phyloP scores from a whole-genome alignment of 2,797 vertebrate species.

The Picus viridis region DNA sequence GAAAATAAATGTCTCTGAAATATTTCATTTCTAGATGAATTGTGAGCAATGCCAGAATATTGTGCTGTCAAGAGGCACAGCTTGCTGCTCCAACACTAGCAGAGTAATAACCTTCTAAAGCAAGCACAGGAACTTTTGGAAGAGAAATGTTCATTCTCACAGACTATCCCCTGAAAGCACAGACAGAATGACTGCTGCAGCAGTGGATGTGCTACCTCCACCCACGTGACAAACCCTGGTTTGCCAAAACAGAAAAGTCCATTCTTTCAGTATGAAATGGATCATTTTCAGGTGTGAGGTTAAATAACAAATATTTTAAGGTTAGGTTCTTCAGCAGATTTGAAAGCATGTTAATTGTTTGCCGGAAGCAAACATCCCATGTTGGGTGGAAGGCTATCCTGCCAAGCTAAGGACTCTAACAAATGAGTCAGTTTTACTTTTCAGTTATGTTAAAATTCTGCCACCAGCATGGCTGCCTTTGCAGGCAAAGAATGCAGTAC shows the following conservation, averaged over 20 bases:
- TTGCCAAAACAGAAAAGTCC: not conserved
- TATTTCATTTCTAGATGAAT: slow-evolving; percentile 27
- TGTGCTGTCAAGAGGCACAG: slow-evolving; percentile 1
- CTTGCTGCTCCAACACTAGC: not conserved
- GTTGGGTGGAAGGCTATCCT: not conserved
- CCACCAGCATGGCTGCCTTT: slow-evolving; percentile 24
- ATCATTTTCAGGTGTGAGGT: not conserved
- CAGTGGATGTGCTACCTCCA: not conserved
- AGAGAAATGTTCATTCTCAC: not conserved
- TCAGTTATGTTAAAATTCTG: not conserved
- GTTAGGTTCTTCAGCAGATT: not conserved
- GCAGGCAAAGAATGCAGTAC: not conserved
- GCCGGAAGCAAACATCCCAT: not conserved
- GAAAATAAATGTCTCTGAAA: not conserved
- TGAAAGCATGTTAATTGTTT: not conserved
- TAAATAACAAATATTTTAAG: not conserved
- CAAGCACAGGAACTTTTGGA: slow-evolving; percentile 23
- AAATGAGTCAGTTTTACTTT: not conserved
- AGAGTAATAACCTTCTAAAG: not conserved
- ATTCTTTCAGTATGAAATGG: not conserved
- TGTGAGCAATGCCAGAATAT: slow-evolving; percentile 20
- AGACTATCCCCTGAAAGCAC: too few species aligned
- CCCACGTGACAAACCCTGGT: not conserved
- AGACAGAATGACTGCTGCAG: too few species aligned
- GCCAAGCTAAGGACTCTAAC: not conserved